phyloP scores from a whole-genome alignment of 2,888 invertebrate genomes.

The Metallyticus violacea region DNA sequence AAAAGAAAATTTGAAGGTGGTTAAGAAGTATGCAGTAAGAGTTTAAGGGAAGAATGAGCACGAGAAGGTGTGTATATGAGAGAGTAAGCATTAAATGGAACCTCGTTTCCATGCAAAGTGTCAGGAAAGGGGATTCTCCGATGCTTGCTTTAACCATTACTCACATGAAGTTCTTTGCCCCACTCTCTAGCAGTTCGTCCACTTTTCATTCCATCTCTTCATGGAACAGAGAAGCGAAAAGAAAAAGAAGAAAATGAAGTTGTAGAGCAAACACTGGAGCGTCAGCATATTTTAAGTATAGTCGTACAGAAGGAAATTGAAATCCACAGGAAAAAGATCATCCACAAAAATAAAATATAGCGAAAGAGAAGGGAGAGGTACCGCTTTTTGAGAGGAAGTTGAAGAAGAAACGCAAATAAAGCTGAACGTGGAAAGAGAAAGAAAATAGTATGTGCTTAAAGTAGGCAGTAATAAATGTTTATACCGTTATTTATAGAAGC shows the following conservation, averaged over 20 bases:
- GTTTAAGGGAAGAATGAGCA: background rate
- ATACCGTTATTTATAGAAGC: background rate
- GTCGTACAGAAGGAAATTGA: constrained; percentile 4
- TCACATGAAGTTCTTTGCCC: background rate
- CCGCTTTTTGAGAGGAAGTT: background rate
- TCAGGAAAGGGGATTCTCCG: constrained; percentile 9
- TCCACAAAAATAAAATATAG: background rate
- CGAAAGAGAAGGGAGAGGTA: background rate
- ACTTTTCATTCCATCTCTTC: background rate
- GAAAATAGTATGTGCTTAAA: background rate
- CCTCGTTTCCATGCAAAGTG: constrained; percentile 27
- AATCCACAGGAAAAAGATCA: constrained; percentile 4
- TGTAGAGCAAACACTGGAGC: background rate
- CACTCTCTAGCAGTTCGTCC: background rate
- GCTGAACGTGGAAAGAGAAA: background rate
- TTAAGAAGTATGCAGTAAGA: background rate
- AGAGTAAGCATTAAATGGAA: constrained; percentile 15
- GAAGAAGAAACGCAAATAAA: background rate
- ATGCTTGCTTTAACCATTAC: background rate
- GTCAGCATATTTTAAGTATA: constrained; percentile 15
- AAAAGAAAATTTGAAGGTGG: background rate
- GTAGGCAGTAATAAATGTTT: background rate
- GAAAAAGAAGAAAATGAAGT: background rate
- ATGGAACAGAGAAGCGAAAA: background rate
- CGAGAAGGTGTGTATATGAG: background rate